These are phyloP conservation scores for Chelidonichthys spinosus DNA, from an alignment of 2,797 vertebrate genomes.

Conservation along the genomic window DNA sequence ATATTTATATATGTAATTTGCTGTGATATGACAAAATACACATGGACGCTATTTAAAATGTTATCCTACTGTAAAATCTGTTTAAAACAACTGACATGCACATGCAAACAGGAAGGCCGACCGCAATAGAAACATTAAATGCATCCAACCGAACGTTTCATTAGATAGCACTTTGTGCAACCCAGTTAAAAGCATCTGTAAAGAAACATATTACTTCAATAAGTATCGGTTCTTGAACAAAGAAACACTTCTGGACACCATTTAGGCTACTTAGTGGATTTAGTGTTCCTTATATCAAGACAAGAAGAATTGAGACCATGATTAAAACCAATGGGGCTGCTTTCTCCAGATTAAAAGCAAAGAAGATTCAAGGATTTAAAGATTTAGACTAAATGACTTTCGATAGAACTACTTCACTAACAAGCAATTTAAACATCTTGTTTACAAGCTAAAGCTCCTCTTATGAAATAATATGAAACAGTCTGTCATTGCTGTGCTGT, in stretches of 20 bases:
- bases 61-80: neutral
- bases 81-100: neutral
- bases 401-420: neutral
- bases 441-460: conserved; percentile 7
- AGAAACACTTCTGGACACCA: no score
- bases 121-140: neutral
- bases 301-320: neutral
- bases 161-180: neutral
- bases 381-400: neutral
- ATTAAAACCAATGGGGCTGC: neutral
- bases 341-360: neutral
- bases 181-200: neutral
- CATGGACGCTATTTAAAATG: neutral
- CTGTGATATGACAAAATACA: conserved; percentile 1
- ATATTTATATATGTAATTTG: neutral
- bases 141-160: neutral
- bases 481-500: neutral
- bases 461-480: neutral
- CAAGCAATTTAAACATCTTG: conserved; percentile 13
- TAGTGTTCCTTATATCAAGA: neutral
- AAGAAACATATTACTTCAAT: neutral
- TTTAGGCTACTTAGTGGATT: neutral
- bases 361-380: neutral
- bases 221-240: neutral
- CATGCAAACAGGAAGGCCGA: neutral